Conservation (phyloP, 2,113 vertebrate genomes). For the Tachuris rubrigastra region DNA sequence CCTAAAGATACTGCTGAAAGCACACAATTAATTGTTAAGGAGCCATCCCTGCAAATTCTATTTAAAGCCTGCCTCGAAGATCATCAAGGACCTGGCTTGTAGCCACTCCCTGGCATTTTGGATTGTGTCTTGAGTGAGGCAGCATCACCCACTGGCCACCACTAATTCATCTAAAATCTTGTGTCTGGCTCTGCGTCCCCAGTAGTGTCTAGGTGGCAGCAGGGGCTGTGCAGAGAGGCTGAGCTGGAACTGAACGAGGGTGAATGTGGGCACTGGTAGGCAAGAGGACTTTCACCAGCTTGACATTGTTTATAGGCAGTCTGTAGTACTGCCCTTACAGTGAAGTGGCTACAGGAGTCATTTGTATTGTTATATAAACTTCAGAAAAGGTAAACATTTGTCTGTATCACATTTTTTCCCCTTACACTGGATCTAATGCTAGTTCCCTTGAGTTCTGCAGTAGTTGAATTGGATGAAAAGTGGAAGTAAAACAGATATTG, state of each 20-base stretch:
- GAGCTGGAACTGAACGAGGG: not conserved
- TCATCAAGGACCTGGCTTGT: not conserved
- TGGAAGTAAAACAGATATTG: not conserved
- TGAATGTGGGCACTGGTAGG: not conserved
- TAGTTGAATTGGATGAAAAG: not conserved
- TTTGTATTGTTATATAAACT: not conserved
- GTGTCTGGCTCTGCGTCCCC: not conserved
- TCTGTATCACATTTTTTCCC: not conserved
- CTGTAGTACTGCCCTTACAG: not conserved
- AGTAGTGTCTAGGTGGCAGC: not conserved
- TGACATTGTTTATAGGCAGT: not conserved
- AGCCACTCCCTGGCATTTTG: not conserved
- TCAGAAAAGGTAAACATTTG: not conserved
- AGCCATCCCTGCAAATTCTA: not conserved
- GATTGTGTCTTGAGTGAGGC: not conserved
- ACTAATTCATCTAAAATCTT: not conserved
- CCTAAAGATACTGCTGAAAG: not conserved
- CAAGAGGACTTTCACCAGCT: not conserved
- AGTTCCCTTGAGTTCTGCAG: not conserved
- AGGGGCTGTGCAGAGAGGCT: not conserved
- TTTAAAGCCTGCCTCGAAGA: not conserved
- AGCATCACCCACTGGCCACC: not conserved
- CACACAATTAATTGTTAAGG: not conserved
- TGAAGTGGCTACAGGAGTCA: not conserved
- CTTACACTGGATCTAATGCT: not conserved